Evolutionary conservation across 1,140 invertebrate species (phyloP).

Genomic region (Centruroides vittatus): DNA sequence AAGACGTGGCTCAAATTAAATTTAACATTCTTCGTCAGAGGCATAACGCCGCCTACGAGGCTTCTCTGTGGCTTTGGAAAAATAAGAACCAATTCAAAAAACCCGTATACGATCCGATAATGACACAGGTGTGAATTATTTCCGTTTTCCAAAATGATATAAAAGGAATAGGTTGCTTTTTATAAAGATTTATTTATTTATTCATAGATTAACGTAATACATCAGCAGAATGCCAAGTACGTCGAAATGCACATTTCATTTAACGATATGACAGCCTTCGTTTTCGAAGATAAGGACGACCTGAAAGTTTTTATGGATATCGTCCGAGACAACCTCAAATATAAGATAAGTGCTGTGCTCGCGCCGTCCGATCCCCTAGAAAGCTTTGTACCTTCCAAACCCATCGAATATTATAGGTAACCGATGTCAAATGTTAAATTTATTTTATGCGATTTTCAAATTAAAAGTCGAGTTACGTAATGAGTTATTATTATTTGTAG

Average conservation of each 20-base stretch:
- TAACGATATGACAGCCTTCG: constrained; percentile 64
- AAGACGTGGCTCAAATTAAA: constrained; percentile 22
- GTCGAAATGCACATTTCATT: constrained; percentile 54
- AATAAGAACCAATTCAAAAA: constrained; percentile 53
- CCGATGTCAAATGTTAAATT: not conserved
- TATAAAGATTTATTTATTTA: not conserved
- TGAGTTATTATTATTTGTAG: constrained; percentile 30
- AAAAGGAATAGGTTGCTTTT: too few species aligned
- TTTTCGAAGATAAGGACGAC: constrained; percentile 62
- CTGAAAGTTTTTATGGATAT: constrained; percentile 55
- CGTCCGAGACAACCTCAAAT: constrained; percentile 44
- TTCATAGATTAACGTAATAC: constrained; percentile 52
- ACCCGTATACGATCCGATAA: constrained; percentile 62
- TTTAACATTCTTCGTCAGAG: constrained; percentile 37
- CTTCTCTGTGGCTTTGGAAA: constrained; percentile 53
- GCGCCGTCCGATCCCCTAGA: constrained; percentile 28
- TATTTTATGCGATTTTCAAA: not conserved
- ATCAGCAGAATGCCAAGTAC: constrained; percentile 51
- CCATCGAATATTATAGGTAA: constrained; percentile 33
- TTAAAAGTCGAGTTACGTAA: not conserved
- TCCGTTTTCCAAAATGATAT: too few species aligned
- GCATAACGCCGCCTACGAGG: constrained; percentile 42
- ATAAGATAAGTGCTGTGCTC: constrained; percentile 56
- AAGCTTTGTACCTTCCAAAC: constrained; percentile 26
- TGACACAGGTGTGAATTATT: constrained; percentile 27